Evolutionary conservation across 2,888 invertebrate species (phyloP), one percentile per base, ranked within the genome.

Genomic region (Atrina japonica): DNA sequence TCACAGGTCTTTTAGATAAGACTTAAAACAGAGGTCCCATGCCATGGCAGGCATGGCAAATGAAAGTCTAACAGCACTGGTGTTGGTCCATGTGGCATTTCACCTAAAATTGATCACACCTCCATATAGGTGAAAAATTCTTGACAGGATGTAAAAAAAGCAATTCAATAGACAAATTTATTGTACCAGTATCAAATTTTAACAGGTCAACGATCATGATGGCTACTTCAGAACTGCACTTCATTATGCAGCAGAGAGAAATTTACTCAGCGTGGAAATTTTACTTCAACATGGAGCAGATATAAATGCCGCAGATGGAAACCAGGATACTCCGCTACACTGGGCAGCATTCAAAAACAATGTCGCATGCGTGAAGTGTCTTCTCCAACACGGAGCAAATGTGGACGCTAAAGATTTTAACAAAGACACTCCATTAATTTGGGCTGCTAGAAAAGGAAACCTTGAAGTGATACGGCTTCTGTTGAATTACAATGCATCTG

Each of bases 331-430:
- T 0, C 84, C 90, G 0, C 77, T 90, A 3, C 90, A 90, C 78
- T 90, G 89, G 90, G 89, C 90, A 0, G 81, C 88, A n/a, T 89
- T 87, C 70, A 89, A 89, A 76, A 86, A 88, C 75, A 86, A 86
- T 52, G 73, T 81, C 14, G 72, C 70, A 1, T 87, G 88, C 76
- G 88, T 88, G 1, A 79, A 81, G 55, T 29, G 83, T 0, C 75
- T 90, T 11, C 78, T 90, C 5, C 83, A 86, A 61, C 55, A 82
- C 41, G 88, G 89, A 11, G 89, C 90, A 2, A 55, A 81, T 47
- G 85, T 87, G 0, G 84, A 90, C 70, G 83, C 82, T 1, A 41
- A 75, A n/a, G 89, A 90, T 70, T 85, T 75, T 70, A 89, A 88
- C 70, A 72, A 78, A 43, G 88, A 89, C 71, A 88, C 90, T 0